These are phyloP conservation scores for Bedellia somnulentella DNA, from an alignment of 2,888 invertebrate genomes.

Conservation along the genomic window DNA sequence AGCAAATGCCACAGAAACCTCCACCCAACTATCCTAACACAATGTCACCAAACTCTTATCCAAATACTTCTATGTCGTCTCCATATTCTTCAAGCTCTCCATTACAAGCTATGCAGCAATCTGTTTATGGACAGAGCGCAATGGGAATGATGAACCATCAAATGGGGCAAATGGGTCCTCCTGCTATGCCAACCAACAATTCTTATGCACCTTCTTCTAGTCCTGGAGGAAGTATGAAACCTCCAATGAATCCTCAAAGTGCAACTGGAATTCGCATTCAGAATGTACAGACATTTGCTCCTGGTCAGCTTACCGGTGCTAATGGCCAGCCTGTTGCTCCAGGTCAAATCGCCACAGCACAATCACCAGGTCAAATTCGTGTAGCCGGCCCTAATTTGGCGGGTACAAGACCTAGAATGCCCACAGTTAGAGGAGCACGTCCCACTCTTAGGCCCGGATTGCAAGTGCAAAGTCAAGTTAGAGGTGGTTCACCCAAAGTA, in stretches of 20 bases:
- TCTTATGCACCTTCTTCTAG: slow-evolving; percentile 30
- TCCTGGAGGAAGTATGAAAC: slow-evolving; percentile 32
- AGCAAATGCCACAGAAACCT: slow-evolving; percentile 26
- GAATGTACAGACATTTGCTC: slow-evolving; percentile 42
- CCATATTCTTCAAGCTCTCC: slow-evolving; percentile 35
- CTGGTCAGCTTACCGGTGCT: slow-evolving; percentile 24
- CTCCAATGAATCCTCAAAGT: slow-evolving; percentile 13
- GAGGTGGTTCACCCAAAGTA: slow-evolving; percentile 24
- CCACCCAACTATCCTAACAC: slow-evolving; percentile 25
- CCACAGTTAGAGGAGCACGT: slow-evolving; percentile 26
- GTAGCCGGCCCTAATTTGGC: slow-evolving; percentile 29
- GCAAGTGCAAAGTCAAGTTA: slow-evolving; percentile 41
- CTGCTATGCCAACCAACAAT: slow-evolving; percentile 18
- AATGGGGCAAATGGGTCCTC: slow-evolving; percentile 24
- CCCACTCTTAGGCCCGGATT: slow-evolving; percentile 39
- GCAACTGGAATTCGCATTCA: slow-evolving; percentile 33
- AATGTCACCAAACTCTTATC: slow-evolving; percentile 23
- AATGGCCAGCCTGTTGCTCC: slow-evolving; percentile 16
- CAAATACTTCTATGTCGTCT: slow-evolving; percentile 19
- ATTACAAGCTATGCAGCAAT: slow-evolving; percentile 47
- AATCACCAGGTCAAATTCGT: slow-evolving; percentile 32
- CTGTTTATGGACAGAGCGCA: slow-evolving; percentile 35
- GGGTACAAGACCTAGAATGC: slow-evolving; percentile 34
- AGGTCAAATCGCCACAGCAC: slow-evolving; percentile 13
- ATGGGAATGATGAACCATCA: slow-evolving; percentile 13